A percentile compares a stretch with the other conserved stretches of the same genome.
These are phyloP conservation scores for Liposcelis brunnea DNA, from an alignment of 2,888 invertebrate species.

Conservation along the genomic window DNA sequence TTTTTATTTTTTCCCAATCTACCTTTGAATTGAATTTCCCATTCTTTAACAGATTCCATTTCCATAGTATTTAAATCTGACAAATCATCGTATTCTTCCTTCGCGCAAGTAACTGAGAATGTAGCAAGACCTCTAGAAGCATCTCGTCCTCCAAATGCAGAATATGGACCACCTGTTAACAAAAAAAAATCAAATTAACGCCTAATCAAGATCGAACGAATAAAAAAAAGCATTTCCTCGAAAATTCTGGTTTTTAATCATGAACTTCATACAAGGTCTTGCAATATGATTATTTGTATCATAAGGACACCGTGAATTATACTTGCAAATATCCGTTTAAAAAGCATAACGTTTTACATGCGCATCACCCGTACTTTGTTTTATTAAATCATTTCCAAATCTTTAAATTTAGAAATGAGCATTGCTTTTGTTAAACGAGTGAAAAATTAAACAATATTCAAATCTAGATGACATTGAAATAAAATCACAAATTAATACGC, in stretches of 20 bases:
- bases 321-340: conserved; percentile 10
- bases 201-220: neutral
- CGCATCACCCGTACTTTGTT: too few species aligned
- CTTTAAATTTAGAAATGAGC: too few species aligned
- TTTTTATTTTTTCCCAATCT: conserved; percentile 17
- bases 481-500: neutral
- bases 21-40: conserved; percentile 97
- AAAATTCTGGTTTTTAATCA: too few species aligned
- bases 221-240: too few species aligned
- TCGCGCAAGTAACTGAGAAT: conserved; percentile 66
- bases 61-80: conserved; percentile 83
- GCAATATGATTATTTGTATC: neutral
- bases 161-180: conserved; percentile 75
- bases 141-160: conserved; percentile 86
- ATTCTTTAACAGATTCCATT: conserved; percentile 90
- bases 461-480: neutral
- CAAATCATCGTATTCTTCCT: conserved; percentile 84
- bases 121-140: conserved; percentile 89
- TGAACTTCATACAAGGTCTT: too few species aligned
- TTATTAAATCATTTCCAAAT: too few species aligned
- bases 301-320: conserved; percentile 14
- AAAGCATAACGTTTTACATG: conserved; percentile 5
- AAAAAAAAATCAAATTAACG: conserved; percentile 1
- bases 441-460: too few species aligned
- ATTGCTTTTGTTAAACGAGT: too few species aligned